These are phyloP conservation scores for Drosophila kambysellisi DNA, from an alignment of 2,888 invertebrate genomes.

Conservation along the genomic window DNA sequence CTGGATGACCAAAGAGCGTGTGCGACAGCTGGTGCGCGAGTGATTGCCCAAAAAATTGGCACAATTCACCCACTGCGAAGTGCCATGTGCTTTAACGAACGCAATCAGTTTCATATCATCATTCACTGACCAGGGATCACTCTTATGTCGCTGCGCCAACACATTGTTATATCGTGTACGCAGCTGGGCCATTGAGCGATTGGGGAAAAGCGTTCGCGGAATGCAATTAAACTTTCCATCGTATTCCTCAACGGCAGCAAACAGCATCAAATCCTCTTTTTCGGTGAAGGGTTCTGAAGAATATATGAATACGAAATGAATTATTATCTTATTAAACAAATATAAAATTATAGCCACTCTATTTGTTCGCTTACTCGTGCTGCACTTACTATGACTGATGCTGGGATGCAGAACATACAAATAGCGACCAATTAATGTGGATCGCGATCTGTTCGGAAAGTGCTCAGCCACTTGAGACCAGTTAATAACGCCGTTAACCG, in stretches of 20 bases:
- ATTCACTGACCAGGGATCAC: slow-evolving; percentile 87
- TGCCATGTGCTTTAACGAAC: slow-evolving; percentile 86
- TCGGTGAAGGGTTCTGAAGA: slow-evolving; percentile 86
- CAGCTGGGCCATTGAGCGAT: slow-evolving; percentile 88
- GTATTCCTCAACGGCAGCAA: slow-evolving; percentile 88
- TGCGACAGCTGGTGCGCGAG: slow-evolving; percentile 87
- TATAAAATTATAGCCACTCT: background rate
- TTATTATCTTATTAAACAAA: background rate
- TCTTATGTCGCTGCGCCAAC: slow-evolving; percentile 80
- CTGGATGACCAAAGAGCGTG: slow-evolving; percentile 87
- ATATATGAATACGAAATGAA: background rate
- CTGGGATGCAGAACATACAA: slow-evolving; percentile 79
- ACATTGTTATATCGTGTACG: slow-evolving; percentile 87
- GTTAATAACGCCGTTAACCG: slow-evolving; percentile 89
- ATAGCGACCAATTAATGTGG: slow-evolving; percentile 89
- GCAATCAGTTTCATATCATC: slow-evolving; percentile 88
- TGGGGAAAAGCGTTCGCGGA: slow-evolving; percentile 87
- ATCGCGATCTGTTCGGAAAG: slow-evolving; percentile 88
- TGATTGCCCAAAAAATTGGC: slow-evolving; percentile 86
- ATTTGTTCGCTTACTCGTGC: background rate
- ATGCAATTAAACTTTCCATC: slow-evolving; percentile 87
- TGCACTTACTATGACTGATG: slow-evolving; percentile 74
- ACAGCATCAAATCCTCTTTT: slow-evolving; percentile 89
- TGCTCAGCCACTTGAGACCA: slow-evolving; percentile 90
- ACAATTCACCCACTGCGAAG: slow-evolving; percentile 86